Evolutionary conservation across 2,888 invertebrate species (phyloP), one percentile per base, ranked within the genome.

Genomic region (Volucella zonaria): DNA sequence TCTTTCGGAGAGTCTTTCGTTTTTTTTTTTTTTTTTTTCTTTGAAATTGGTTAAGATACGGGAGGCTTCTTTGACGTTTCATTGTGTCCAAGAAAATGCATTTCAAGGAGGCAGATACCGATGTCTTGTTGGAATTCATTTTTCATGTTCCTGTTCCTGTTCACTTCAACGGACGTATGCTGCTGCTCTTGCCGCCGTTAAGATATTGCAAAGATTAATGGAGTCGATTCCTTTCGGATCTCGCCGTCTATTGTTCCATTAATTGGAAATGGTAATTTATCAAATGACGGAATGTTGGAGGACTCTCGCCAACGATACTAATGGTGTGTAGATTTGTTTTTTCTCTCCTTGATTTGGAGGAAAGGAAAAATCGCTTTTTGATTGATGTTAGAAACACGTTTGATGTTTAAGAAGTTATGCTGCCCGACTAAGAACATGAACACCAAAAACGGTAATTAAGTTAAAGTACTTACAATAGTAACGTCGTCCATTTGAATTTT

Each of bases 261-360:
- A 68, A 80, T 70, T 80, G 62, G 75, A 68, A 61, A 64, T 51
- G 14, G 56, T 58, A 58, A 80, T 80, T 51, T 68, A 75, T 75
- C 75, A 75, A 74, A 75, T 75, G 45, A 58, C 58, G 66, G 58
- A 75, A 75, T 31, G 31, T 4, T 6, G 31, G 31, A 31, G 6
- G 6, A 31, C 4, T 31, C 1, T 31, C 31, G 31, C 31, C 31
- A 31, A 31, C 31, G 6, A 31, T 31, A 31, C 31, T 31, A 6
- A 6, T 31, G 6, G 31, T 31, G 31, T 31, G 31, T 31, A 31
- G 6, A 31, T 31, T 31, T 31, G 31, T 31, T 31, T 6, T 6
- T n/a, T n/a, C n/a, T 31, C 31, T 31, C 6, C 31, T 31, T 31
- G 6, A 4, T 31, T 31, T 4, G 2, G 31, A 31, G 6, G 6